Evolutionary conservation across 2,797 vertebrate genomes (phyloP), one percentile per base, ranked within the genome.

Genomic region (Erpetoichthys calabaricus): DNA sequence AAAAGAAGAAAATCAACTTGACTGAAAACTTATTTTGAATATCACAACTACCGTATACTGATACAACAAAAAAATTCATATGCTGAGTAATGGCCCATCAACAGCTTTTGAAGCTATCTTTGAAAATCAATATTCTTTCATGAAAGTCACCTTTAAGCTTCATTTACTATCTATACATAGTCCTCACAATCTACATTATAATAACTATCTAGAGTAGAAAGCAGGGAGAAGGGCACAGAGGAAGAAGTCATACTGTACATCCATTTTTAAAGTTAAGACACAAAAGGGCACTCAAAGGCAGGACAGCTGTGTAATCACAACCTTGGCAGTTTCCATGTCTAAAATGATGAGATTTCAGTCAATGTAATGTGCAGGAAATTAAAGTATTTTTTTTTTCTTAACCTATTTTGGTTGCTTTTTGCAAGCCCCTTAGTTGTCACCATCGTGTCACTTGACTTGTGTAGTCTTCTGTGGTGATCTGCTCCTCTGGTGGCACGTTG

Each of bases 401-500:
- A 25, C 5, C 55, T 51, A 60, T 2, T n/a, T 45, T 10, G 41
- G 6, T 56, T 56, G 49, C 51, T 63, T 65, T 62, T 50, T 10
- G 6, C 42, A 54, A 54, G 5, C 8, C 62, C 64, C 55, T 57
- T 43, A 43, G 4, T 44, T 61, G 68, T 97, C 88, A 98, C 95
- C 95, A 98, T 61, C 86, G 87, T 54, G 87, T 89, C 41, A 98
- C 93, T 66, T 98, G 94, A 73, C 94, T 95, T 2, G 90, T 89
- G 70, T 98, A 98, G 83, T 98, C 92, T 79, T 98, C 92, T 1
- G 94, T 97, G 68, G 93, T 86, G 3, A 85, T 58, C 45, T 68
- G 69, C 58, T 82, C 64, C 60, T 66, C 69, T 62, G 71, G 74
- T 25, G 76, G 81, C 68, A 73, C 84, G 62, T 73, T 85, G 46